A percentile compares a stretch with the other conserved stretches of the same genome.
Conservation (phyloP, 2,797 vertebrate genomes). For the Sebastes aleutianus region DNA sequence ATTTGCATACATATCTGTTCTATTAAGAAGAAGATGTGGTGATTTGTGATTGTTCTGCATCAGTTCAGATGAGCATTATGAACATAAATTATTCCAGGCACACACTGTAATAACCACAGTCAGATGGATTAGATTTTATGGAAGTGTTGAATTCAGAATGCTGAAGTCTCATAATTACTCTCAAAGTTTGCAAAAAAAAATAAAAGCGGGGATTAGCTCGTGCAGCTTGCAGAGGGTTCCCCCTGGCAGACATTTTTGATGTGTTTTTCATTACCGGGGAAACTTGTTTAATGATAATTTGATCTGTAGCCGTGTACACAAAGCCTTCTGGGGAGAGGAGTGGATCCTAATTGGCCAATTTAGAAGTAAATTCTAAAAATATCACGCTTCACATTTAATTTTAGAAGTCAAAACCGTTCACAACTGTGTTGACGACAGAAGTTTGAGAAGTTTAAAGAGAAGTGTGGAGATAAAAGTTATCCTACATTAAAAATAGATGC, state of each 20-base stretch:
- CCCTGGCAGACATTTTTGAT: slow-evolving; percentile 57
- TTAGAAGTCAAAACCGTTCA: slow-evolving; percentile 32
- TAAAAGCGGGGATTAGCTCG: slow-evolving; percentile 50
- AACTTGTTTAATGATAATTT: slow-evolving; percentile 64
- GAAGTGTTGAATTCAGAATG: slow-evolving; percentile 26
- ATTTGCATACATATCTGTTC: not conserved
- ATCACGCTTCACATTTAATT: slow-evolving; percentile 28
- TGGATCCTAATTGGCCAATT: slow-evolving; percentile 59
- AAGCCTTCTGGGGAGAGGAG: slow-evolving; percentile 49
- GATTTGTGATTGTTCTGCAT: not conserved
- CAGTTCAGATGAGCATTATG: not conserved
- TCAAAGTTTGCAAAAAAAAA: slow-evolving; percentile 42
- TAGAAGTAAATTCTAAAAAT: slow-evolving; percentile 53
- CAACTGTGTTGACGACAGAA: slow-evolving; percentile 19
- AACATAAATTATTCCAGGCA: slow-evolving; percentile 31
- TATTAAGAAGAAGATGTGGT: not conserved
- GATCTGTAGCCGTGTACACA: slow-evolving; percentile 51
- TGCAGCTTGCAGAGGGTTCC: slow-evolving; percentile 42
- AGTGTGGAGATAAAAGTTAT: slow-evolving; percentile 35
- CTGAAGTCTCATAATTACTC: slow-evolving; percentile 50
- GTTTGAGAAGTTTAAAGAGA: slow-evolving; percentile 23
- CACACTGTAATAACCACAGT: slow-evolving; percentile 20
- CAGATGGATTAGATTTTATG: slow-evolving; percentile 51
- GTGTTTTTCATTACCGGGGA: slow-evolving; percentile 61
- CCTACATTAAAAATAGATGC: slow-evolving; percentile 52